Conservation (phyloP, 2,113 vertebrate genomes). For the Hydropotes inermis region DNA sequence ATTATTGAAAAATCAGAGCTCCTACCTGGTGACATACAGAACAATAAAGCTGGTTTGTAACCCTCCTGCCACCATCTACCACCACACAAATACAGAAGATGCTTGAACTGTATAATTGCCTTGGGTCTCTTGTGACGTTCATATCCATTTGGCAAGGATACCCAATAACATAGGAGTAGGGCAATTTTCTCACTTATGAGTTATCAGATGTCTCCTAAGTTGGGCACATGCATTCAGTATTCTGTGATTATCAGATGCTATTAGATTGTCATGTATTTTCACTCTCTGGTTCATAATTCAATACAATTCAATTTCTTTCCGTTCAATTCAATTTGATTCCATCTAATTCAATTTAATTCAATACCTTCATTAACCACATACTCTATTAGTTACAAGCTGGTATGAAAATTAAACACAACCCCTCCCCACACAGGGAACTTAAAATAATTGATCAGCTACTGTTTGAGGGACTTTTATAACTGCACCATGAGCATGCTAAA, state of each 20-base stretch:
- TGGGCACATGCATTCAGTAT: slow-evolving; percentile 23
- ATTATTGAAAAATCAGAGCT: slow-evolving; percentile 11
- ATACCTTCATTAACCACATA: slow-evolving; percentile 58
- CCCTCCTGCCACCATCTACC: background rate
- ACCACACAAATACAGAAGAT: background rate
- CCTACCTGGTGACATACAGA: slow-evolving; percentile 53
- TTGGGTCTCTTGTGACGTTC: slow-evolving; percentile 29
- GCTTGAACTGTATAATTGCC: slow-evolving; percentile 21
- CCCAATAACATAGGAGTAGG: background rate
- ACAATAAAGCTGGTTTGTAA: slow-evolving; percentile 26
- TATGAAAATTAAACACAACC: slow-evolving; percentile 55
- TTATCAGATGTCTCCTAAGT: slow-evolving; percentile 53
- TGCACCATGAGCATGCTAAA: background rate
- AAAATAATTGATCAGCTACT: slow-evolving; percentile 23
- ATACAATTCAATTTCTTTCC: slow-evolving; percentile 69
- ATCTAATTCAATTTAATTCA: slow-evolving; percentile 66
- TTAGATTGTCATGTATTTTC: slow-evolving; percentile 40
- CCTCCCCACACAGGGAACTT: background rate
- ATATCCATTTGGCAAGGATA: slow-evolving; percentile 22
- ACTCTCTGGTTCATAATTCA: slow-evolving; percentile 59
- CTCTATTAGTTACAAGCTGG: slow-evolving; percentile 46
- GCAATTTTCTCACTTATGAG: slow-evolving; percentile 25
- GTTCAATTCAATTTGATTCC: slow-evolving; percentile 65
- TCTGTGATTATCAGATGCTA: slow-evolving; percentile 46
- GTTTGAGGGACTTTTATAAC: slow-evolving; percentile 1